These are phyloP conservation scores for Kryptopterus vitreolus DNA, from an alignment of 2,797 vertebrate species.

Conservation along the genomic window DNA sequence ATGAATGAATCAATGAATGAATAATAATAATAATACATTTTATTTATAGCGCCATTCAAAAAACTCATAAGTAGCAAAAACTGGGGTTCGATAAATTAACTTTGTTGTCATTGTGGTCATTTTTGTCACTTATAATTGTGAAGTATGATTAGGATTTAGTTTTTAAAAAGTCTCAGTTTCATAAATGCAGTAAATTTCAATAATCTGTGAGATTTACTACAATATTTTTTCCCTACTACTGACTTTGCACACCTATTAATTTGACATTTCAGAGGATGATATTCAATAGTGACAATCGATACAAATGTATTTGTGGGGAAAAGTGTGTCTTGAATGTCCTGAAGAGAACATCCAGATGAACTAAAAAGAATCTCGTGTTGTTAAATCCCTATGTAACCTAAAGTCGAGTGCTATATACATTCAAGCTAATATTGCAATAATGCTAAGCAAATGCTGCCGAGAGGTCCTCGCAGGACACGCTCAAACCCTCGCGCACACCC, in stretches of 20 bases:
- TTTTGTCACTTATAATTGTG: background rate
- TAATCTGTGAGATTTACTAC: background rate
- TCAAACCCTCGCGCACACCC: constrained; percentile 55
- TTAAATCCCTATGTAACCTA: background rate
- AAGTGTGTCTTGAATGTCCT: background rate
- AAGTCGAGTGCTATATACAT: constrained; percentile 5
- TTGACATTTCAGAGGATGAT: background rate
- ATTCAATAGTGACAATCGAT: background rate
- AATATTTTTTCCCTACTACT: background rate
- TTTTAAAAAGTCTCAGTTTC: background rate
- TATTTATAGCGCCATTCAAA: no score
- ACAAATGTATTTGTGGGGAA: background rate
- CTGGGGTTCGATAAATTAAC: no score
- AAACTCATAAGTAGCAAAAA: no score
- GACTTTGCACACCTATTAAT: background rate
- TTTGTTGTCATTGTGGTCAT: no score
- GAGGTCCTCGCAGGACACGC: background rate
- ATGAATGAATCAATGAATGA: no score
- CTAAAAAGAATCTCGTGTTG: background rate
- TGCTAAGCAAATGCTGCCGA: constrained; percentile 2
- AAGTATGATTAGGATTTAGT: background rate
- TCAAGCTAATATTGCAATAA: background rate
- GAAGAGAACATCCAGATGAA: background rate
- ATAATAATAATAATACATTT: no score
- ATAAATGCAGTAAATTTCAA: background rate